Percentiles rank a stretch among this genome's conserved stretches.
Evolutionary conservation across 2,888 invertebrate genomes (phyloP).

Genomic region (Lydus trimaculatus): DNA sequence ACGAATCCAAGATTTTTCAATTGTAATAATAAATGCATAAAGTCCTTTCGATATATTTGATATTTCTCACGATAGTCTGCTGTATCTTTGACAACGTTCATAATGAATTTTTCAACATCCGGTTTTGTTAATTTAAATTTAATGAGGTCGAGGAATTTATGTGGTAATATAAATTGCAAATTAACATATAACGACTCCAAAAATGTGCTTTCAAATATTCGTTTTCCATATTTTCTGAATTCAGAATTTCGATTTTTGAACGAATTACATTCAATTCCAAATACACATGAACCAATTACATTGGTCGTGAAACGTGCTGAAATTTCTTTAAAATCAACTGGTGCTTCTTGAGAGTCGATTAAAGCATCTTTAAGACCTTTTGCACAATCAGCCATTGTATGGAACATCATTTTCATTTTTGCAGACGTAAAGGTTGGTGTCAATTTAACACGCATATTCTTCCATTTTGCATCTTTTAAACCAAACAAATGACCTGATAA

Average conservation of each 20-base stretch:
- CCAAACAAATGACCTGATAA: conserved; percentile 66
- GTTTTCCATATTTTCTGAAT: conserved; percentile 53
- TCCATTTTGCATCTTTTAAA: conserved; percentile 67
- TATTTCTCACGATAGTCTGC: conserved; percentile 52
- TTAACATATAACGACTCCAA: no score
- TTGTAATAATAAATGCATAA: conserved; percentile 17
- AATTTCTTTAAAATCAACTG: conserved; percentile 58
- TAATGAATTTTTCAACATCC: conserved; percentile 58
- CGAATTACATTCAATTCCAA: conserved; percentile 67
- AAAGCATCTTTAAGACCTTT: conserved; percentile 62
- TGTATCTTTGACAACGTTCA: conserved; percentile 57
- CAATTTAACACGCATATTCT: conserved; percentile 66
- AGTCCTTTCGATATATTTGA: conserved; percentile 22
- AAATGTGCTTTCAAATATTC: conserved; percentile 14
- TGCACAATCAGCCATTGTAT: conserved; percentile 65
- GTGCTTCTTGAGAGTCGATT: conserved; percentile 50
- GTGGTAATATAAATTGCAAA: no score
- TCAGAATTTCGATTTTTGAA: conserved; percentile 62
- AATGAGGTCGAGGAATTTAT: conserved; percentile 31
- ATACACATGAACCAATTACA: conserved; percentile 67
- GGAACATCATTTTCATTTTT: conserved; percentile 72
- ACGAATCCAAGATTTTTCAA: conserved; percentile 12
- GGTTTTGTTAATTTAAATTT: conserved; percentile 40
- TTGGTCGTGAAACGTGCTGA: conserved; percentile 67
- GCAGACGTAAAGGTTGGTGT: conserved; percentile 72